phyloP scores from a whole-genome alignment of 1,140 invertebrate species.

The Yoshiicerus persimilis region DNA sequence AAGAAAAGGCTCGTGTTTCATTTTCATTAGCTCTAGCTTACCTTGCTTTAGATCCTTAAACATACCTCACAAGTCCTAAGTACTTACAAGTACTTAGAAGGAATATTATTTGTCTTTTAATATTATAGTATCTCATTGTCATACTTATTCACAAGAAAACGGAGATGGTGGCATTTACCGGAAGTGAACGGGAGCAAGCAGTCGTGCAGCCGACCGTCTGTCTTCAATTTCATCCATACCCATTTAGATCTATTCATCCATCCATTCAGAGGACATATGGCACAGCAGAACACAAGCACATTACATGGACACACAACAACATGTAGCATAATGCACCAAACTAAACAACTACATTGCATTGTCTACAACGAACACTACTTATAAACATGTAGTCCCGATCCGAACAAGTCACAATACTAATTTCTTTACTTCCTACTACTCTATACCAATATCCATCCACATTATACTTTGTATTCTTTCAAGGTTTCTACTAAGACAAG shows the following conservation, averaged over 20 bases:
- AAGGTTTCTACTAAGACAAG: background rate
- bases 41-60: background rate
- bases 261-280: constrained; percentile 21
- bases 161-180: constrained; percentile 16
- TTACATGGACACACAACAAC: background rate
- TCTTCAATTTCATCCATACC: constrained; percentile 24
- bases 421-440: background rate
- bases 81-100: background rate
- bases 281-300: background rate
- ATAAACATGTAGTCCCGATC: background rate
- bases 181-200: constrained; percentile 20
- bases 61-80: background rate
- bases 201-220: constrained; percentile 17
- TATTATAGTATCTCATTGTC: background rate
- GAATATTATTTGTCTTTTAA: background rate
- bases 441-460: background rate
- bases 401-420: background rate
- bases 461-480: background rate
- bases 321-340: constrained; percentile 6
- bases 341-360: background rate
- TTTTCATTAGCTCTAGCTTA: background rate
- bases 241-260: constrained; percentile 13
- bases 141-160: background rate
- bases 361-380: background rate
- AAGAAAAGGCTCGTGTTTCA: background rate